Evolutionary conservation across 2,888 invertebrate genomes (phyloP).

Genomic region (Priocnemis perturbator): DNA sequence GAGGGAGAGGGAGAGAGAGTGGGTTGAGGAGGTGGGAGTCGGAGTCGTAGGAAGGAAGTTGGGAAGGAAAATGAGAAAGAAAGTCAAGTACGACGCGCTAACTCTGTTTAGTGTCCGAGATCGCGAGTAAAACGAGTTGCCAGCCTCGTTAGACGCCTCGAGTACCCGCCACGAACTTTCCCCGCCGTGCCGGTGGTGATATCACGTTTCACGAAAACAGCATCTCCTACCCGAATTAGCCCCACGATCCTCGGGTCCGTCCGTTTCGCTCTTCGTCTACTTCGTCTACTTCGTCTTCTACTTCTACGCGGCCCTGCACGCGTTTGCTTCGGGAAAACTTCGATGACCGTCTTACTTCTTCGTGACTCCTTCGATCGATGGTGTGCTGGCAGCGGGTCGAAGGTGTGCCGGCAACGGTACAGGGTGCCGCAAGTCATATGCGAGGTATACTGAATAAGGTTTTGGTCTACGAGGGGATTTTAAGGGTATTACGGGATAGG

Average conservation of each 20-base stretch:
- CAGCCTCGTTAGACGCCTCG: conserved; percentile 59
- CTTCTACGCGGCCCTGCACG: neutral
- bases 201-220: conserved; percentile 61
- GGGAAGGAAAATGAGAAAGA: conserved; percentile 7
- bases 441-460: conserved; percentile 46
- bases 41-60: conserved; percentile 6
- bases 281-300: no score
- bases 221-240: conserved; percentile 56
- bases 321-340: neutral
- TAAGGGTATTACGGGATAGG: no score
- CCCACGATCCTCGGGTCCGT: conserved; percentile 9
- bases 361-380: no score
- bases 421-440: conserved; percentile 5
- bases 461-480: conserved; percentile 8
- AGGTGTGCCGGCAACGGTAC: conserved; percentile 18
- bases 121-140: conserved; percentile 68
- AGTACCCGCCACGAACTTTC: conserved; percentile 36
- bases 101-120: conserved; percentile 65
- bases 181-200: conserved; percentile 29
- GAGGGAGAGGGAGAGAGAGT: neutral
- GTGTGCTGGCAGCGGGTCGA: conserved; percentile 10
- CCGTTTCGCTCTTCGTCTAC: neutral
- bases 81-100: conserved; percentile 39
- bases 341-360: neutral
- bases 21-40: neutral